Evolutionary conservation across 2,113 vertebrate genomes (phyloP).

Genomic region (Peromyscus leucopus): DNA sequence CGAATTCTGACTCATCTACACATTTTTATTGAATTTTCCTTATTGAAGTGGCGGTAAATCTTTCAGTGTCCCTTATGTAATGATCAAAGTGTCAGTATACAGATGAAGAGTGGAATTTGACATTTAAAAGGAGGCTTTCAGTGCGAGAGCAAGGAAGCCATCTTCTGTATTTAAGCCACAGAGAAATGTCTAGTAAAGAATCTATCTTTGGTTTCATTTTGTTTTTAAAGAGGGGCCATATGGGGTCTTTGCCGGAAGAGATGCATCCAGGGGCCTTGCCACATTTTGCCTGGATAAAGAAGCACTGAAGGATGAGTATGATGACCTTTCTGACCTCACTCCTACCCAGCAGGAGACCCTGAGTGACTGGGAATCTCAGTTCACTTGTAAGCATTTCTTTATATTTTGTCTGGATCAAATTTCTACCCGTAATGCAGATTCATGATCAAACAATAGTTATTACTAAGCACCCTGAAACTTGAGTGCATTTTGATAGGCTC

Average conservation of each 20-base stretch:
- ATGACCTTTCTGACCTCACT: slow-evolving; percentile 97
- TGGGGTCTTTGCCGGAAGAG: slow-evolving; percentile 97
- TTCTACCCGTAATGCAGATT: slow-evolving; percentile 63
- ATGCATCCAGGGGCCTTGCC: slow-evolving; percentile 97
- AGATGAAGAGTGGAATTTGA: slow-evolving; percentile 32
- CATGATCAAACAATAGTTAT: slow-evolving; percentile 48
- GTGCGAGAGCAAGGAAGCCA: slow-evolving; percentile 6
- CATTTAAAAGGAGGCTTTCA: background rate
- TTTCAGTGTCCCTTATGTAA: slow-evolving; percentile 9
- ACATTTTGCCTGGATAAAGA: slow-evolving; percentile 98
- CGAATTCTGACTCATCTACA: slow-evolving; percentile 53
- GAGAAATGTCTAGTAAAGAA: slow-evolving; percentile 64
- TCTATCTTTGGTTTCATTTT: slow-evolving; percentile 75
- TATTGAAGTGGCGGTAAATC: background rate
- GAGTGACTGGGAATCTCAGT: slow-evolving; percentile 97
- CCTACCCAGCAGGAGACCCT: slow-evolving; percentile 94
- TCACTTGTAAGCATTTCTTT: slow-evolving; percentile 92
- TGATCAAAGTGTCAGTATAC: background rate
- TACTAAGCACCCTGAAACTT: slow-evolving; percentile 68
- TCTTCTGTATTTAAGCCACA: slow-evolving; percentile 41
- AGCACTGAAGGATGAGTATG: slow-evolving; percentile 93
- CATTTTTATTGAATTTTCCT: slow-evolving; percentile 40
- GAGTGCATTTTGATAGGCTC: slow-evolving; percentile 65
- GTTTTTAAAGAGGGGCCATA: slow-evolving; percentile 95
- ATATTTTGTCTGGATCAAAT: slow-evolving; percentile 68